A percentile compares a stretch with the other conserved stretches of the same genome.
These are phyloP conservation scores for Melieria picta DNA, from an alignment of 2,888 invertebrate species.

Conservation along the genomic window DNA sequence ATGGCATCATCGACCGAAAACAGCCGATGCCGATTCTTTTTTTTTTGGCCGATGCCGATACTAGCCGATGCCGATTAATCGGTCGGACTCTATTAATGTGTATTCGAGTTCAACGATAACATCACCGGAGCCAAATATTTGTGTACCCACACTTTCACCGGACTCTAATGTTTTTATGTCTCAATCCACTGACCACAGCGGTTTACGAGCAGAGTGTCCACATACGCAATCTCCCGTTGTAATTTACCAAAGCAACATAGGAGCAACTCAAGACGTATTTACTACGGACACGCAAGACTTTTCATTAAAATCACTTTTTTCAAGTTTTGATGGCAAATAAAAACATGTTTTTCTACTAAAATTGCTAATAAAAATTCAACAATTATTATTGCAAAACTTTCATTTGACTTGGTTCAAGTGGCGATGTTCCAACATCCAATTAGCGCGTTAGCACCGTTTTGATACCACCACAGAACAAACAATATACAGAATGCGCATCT, in stretches of 20 bases:
- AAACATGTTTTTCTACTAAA: not conserved
- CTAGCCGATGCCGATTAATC: too few species aligned
- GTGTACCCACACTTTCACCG: not conserved
- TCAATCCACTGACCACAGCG: slow-evolving; percentile 1
- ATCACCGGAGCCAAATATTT: too few species aligned
- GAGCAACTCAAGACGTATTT: slow-evolving; percentile 16
- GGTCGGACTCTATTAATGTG: too few species aligned
- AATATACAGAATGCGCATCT: too few species aligned
- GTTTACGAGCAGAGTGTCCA: not conserved
- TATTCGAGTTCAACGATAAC: too few species aligned
- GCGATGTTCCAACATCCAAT: too few species aligned
- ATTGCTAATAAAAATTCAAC: slow-evolving; percentile 1
- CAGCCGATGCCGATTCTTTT: too few species aligned
- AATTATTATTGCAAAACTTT: slow-evolving; percentile 17
- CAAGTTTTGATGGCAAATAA: slow-evolving; percentile 22
- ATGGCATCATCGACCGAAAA: too few species aligned
- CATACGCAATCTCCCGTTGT: not conserved
- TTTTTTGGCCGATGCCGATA: too few species aligned
- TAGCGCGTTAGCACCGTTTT: too few species aligned
- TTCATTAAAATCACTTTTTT: slow-evolving; percentile 29
- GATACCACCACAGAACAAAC: too few species aligned
- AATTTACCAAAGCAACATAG: slow-evolving; percentile 1
- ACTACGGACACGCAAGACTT: slow-evolving; percentile 15
- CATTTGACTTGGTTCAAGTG: too few species aligned
- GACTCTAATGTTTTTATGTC: slow-evolving; percentile 1